Conservation (phyloP, 2,797 vertebrate species). For the Natrix natrix region DNA sequence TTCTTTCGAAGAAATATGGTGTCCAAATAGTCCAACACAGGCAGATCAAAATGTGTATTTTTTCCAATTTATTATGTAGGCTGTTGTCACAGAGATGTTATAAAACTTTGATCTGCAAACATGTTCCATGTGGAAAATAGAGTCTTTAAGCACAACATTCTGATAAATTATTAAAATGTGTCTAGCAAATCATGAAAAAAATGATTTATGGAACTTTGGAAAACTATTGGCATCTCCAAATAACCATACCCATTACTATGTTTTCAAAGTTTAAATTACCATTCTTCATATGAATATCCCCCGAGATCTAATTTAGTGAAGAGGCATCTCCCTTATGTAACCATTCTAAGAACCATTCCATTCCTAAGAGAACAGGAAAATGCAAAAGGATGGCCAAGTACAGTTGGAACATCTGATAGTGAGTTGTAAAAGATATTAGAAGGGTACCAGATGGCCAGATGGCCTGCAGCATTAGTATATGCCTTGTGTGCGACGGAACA, state of each 20-base stretch:
- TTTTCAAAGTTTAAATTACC: not conserved
- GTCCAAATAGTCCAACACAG: not conserved
- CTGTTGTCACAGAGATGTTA: not conserved
- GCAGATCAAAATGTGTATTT: not conserved
- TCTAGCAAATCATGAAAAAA: not conserved
- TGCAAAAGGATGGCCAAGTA: not conserved
- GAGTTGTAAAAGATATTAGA: not conserved
- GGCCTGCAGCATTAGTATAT: not conserved
- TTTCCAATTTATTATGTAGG: not conserved
- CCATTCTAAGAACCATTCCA: not conserved
- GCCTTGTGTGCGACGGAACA: not conserved
- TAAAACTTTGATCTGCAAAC: not conserved
- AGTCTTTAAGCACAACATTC: not conserved
- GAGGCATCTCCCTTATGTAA: not conserved
- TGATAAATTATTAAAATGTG: not conserved
- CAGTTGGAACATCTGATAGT: not conserved
- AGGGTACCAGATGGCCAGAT: not conserved
- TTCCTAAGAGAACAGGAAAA: not conserved
- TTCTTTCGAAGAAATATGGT: not conserved
- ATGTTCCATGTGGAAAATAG: not conserved
- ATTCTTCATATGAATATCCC: not conserved
- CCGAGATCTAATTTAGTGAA: not conserved
- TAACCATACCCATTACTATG: not conserved
- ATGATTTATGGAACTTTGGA: not conserved
- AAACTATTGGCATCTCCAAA: not conserved